Evolutionary conservation across 37 sponge, comb jelly and placozoan genomes (phyloP).

Genomic region (Tethya wilhelma): DNA sequence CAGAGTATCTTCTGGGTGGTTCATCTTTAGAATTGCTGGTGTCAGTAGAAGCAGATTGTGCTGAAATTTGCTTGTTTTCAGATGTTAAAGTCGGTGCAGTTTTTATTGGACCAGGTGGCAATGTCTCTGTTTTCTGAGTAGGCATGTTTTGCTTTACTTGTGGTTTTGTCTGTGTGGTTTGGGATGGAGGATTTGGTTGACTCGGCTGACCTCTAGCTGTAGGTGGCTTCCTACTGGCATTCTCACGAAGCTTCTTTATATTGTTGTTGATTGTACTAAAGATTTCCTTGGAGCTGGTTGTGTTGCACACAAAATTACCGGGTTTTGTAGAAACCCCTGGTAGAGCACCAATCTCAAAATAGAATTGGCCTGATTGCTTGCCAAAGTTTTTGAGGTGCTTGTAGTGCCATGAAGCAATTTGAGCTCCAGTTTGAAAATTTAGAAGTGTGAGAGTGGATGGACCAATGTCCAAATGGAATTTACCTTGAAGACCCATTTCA

Average conservation of each 20-base stretch:
- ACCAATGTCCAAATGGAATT: constrained; percentile 41
- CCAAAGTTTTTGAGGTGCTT: constrained; percentile 57
- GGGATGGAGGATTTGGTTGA: not conserved
- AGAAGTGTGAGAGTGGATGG: constrained; percentile 33
- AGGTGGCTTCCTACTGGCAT: not conserved
- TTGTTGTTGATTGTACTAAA: constrained; percentile 62
- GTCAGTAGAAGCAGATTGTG: too few relatives aligned
- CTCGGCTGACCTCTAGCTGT: not conserved
- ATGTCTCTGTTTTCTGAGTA: not conserved
- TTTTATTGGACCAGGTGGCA: too few relatives aligned
- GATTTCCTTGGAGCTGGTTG: constrained; percentile 60
- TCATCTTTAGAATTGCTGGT: too few relatives aligned
- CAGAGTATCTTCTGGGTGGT: too few relatives aligned
- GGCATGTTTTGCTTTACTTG: not conserved
- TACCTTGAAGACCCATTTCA: constrained; percentile 36
- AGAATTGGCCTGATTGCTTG: constrained; percentile 47
- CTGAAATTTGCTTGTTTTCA: too few relatives aligned
- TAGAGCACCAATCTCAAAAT: constrained; percentile 58
- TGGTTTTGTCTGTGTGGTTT: not conserved
- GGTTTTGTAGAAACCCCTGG: constrained; percentile 23
- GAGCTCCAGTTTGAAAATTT: constrained; percentile 2
- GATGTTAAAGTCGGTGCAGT: too few relatives aligned
- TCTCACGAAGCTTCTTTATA: constrained; percentile 42
- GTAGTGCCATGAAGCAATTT: constrained; percentile 47
- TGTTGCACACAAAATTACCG: constrained; percentile 31